Conservation (phyloP, 2,113 vertebrate genomes). For the Camelus bactrianus region DNA sequence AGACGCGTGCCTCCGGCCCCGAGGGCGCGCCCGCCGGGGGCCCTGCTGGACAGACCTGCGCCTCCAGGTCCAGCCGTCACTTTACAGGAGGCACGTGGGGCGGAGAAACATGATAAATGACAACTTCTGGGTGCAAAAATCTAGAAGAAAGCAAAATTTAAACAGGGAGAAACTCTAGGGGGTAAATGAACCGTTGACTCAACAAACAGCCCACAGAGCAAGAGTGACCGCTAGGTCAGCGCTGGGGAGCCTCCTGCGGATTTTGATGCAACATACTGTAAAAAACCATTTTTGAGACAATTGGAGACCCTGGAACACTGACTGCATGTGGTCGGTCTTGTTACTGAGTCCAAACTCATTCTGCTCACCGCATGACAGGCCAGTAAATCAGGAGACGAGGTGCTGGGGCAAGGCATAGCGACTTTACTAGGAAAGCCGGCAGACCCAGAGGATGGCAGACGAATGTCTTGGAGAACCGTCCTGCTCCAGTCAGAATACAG, state of each 20-base stretch:
- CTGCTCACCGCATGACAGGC: no score
- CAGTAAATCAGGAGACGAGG: no score
- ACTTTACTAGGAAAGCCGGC: no score
- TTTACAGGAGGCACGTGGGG: background rate
- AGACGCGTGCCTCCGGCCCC: background rate
- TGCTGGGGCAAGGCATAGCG: no score
- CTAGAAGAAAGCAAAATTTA: background rate
- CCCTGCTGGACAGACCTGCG: background rate
- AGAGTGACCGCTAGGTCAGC: background rate
- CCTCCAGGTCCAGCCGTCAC: background rate
- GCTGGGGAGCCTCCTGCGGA: background rate
- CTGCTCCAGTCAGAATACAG: no score
- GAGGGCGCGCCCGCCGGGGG: background rate
- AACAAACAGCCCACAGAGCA: background rate
- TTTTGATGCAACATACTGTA: background rate
- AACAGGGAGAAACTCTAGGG: background rate
- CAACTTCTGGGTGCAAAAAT: background rate
- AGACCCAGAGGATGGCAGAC: no score
- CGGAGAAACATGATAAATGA: background rate
- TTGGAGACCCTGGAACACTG: background rate
- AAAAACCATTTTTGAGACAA: background rate
- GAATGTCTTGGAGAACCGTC: no score
- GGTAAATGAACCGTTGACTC: background rate
- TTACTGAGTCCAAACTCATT: no score
- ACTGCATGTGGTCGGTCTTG: no score